Base-by-base conservation (phyloP, 2,797 vertebrate genomes). In the Sebastolobus alascanus region DNA sequence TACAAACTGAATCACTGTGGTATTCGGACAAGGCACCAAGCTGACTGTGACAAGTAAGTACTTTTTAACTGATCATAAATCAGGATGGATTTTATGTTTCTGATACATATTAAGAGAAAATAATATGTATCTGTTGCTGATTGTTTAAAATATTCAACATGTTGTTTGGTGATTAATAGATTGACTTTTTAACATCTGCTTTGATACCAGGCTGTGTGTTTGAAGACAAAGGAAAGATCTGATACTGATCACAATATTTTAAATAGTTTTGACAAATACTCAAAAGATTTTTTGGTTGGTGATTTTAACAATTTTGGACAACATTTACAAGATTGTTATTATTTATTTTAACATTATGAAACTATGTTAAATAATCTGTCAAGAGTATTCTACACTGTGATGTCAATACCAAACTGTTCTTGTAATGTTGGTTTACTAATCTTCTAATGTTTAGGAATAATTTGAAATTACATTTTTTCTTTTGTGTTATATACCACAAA, bases 1-100 rank as follows among this genome's bases (percentile, higher is more conserved):
- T 65, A 80, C 82, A 72, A 91, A 87, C 88, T 93, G 84, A 89
- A 87, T 82, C 93, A 91, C 91, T 93, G 94, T 95, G 94, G 91
- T 93, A 92, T 93, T 94, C 84, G 93, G 92, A 85, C 89, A 79
- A 90, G 93, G 92, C 52, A 91, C 91, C 82, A 93, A 93, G 83
- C 86, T 94, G 85, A 85, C 58, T 59, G 87, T 92, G 56, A 89
- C 75, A 6, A 75, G 93, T 94, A 84, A 93, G 93, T 84, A 25
- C 64, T 50, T 70, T 35, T 84, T 1, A 55, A 73, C 3, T 84
- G 8, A 38, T 71, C 33, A 7, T 50, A 1, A 18, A 66, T 75
- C 38, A n/a, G 2, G 3, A 60, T 0, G 6, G 1, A 18, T 65
- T 27, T 12, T 22, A 2, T 56, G 1, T 33, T 65, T 66, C 16